Base-by-base conservation (phyloP, 2,113 vertebrate species). In the Lonchura striata region DNA sequence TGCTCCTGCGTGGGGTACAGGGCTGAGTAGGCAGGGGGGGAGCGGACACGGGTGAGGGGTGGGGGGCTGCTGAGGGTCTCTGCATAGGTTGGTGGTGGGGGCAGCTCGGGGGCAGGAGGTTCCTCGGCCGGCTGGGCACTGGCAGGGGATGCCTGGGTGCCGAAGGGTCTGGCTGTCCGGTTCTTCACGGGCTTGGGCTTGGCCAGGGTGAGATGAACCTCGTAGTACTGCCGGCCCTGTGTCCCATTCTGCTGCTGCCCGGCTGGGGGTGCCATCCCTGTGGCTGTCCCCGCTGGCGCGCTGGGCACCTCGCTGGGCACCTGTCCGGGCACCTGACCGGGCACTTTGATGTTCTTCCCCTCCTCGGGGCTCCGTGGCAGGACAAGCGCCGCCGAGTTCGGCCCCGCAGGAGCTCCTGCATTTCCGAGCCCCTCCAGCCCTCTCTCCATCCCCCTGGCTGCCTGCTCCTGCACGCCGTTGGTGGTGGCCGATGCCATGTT, bases 81-180 rank as follows among this genome's bases (percentile, higher is more conserved):
- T 0, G 97, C 96, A 1, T 99, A 99, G 41, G 98, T 98, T 16
- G 98, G 98, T 0, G 98, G 98, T 0, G 98, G 98, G 25, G 98
- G 98, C 66, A 98, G 96, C 56, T 97, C 97, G 13, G 95, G 84
- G 28, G 96, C 24, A 0, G 97, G 97, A 11, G 70, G 41, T 15
- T 90, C 97, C 89, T 98, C 95, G 0, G 21, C 3, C 1, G 88
- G 95, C 1, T 95, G 95, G 66, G 95, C 83, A 8, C 56, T 42
- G 61, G 63, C 1, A 0, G 70, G 56, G 22, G 90, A 25, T 0
- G 80, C 75, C 18, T 99, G 98, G 8, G 98, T 98, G 84, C 99
- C 98, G 9, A 99, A 99, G 6, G 99, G 99, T 77, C 98, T 98
- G 91, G 99, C 99, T 2, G 99, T 99, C 94, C 99, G 97, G 96